Evolutionary conservation across 1,140 invertebrate species (phyloP).

Genomic region (Sitodiplosis mosellana): DNA sequence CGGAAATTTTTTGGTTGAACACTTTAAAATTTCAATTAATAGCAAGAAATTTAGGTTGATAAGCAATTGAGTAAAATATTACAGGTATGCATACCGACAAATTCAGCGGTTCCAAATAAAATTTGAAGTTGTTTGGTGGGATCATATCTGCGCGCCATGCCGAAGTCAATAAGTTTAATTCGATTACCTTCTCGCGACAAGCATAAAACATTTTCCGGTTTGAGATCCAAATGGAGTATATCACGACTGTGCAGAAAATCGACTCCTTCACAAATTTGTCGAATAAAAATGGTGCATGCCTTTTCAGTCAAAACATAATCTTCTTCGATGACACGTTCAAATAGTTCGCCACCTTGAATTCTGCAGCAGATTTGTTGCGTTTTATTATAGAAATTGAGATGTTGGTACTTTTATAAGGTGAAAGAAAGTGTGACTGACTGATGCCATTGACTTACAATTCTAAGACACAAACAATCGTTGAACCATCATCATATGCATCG

Average conservation of each 20-base stretch:
- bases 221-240: conserved; percentile 86
- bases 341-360: conserved; percentile 86
- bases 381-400: background rate
- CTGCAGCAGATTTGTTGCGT: conserved; percentile 26
- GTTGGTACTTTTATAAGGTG: background rate
- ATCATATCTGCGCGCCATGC: conserved; percentile 76
- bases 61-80: no score
- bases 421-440: background rate
- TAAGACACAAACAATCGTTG: conserved; percentile 69
- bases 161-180: conserved; percentile 94
- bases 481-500: conserved; percentile 75
- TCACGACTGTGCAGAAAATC: conserved; percentile 83
- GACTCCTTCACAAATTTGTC: conserved; percentile 89
- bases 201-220: conserved; percentile 50
- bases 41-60: no score
- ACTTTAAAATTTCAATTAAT: no score
- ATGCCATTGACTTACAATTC: conserved; percentile 66
- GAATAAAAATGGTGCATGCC: conserved; percentile 80
- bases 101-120: conserved; percentile 87
- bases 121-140: conserved; percentile 72
- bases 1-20: no score
- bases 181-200: conserved; percentile 78
- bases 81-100: conserved; percentile 28
- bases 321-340: conserved; percentile 90
- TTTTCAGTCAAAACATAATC: conserved; percentile 88